A percentile compares a stretch with the other conserved stretches of the same genome.
Evolutionary conservation across 2,113 vertebrate species (phyloP).

Genomic region (Ranitomeya imitator): DNA sequence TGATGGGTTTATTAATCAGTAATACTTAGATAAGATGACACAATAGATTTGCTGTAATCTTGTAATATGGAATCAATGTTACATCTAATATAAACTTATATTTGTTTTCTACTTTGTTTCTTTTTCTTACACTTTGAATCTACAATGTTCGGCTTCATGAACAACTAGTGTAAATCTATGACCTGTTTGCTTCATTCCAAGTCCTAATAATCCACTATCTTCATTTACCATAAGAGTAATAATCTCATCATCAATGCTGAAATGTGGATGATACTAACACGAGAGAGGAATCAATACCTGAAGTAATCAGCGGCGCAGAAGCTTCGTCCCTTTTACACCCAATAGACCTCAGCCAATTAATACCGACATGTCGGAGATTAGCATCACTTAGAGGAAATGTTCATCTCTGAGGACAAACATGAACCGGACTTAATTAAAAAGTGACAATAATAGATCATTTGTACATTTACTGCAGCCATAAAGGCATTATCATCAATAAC

Average conservation of each 20-base stretch:
- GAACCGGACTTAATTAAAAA: slow-evolving; percentile 47
- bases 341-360: slow-evolving; percentile 51
- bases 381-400: slow-evolving; percentile 41
- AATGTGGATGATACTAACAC: slow-evolving; percentile 37
- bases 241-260: slow-evolving; percentile 42
- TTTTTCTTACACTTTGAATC: too few species aligned
- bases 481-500: slow-evolving; percentile 17
- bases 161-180: not conserved
- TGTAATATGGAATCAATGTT: too few species aligned
- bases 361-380: slow-evolving; percentile 34
- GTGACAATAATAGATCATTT: not conserved
- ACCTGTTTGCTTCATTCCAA: slow-evolving; percentile 1
- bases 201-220: slow-evolving; percentile 37
- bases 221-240: slow-evolving; percentile 40
- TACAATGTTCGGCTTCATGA: too few species aligned
- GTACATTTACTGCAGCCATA: slow-evolving; percentile 17
- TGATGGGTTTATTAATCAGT: too few species aligned
- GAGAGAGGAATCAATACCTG: slow-evolving; percentile 15
- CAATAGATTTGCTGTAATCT: too few species aligned
- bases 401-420: not conserved
- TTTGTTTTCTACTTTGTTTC: too few species aligned
- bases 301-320: not conserved
- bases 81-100: too few species aligned
- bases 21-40: too few species aligned
- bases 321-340: slow-evolving; percentile 15